A percentile compares a stretch with the other conserved stretches of the same genome.
Conservation (phyloP, 2,113 vertebrate species). For the Taxidea taxus region DNA sequence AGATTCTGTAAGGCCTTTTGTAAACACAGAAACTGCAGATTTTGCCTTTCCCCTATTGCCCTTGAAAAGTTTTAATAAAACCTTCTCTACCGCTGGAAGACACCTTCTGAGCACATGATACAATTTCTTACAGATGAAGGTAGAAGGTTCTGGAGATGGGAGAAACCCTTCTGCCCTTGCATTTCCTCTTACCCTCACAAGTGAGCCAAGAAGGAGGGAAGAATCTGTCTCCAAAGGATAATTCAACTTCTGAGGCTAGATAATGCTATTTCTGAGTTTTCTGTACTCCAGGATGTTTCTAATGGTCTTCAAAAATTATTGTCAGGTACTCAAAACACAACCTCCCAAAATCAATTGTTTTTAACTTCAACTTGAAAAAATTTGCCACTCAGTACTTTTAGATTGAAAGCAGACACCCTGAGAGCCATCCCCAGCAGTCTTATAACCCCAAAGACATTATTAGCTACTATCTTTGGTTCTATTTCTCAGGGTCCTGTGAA, state of each 20-base stretch:
- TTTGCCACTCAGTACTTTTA: neutral
- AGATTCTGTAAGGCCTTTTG: neutral
- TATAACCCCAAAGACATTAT: neutral
- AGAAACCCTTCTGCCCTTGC: neutral
- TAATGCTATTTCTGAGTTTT: slow-evolving; percentile 18
- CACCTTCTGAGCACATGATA: neutral
- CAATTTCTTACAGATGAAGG: neutral
- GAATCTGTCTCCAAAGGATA: neutral
- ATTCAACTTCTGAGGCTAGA: neutral
- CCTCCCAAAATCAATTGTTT: neutral
- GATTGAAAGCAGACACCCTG: neutral
- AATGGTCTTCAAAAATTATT: neutral
- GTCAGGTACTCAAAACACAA: slow-evolving; percentile 10
- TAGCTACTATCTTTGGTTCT: neutral
- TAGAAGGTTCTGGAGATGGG: neutral
- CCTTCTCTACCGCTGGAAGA: neutral
- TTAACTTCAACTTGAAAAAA: neutral
- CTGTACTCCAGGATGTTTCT: neutral
- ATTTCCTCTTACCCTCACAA: neutral
- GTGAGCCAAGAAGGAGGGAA: neutral
- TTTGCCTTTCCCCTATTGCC: neutral
- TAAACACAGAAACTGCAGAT: neutral
- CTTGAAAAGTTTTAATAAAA: neutral
- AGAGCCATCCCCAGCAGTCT: neutral
- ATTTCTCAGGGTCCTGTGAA: neutral